Percentiles rank a stretch among this genome's conserved stretches.
These are phyloP conservation scores for Periophthalmus magnuspinnatus DNA, from an alignment of 2,797 vertebrate species.

Conservation along the genomic window DNA sequence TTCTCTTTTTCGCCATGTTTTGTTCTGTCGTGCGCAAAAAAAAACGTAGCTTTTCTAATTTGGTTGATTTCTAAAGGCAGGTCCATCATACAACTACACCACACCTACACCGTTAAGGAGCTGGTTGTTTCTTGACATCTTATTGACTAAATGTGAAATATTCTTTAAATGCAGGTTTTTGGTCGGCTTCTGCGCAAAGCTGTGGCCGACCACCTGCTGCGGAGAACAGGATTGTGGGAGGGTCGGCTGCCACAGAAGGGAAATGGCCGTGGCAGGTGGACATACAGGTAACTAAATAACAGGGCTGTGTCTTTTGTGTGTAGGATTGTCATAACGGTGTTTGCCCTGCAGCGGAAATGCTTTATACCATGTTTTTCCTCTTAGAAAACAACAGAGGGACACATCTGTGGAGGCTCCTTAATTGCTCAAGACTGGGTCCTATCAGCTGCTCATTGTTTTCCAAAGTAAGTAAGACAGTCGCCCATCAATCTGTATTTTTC, in stretches of 20 bases:
- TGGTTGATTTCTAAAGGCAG: neutral
- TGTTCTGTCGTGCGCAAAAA: neutral
- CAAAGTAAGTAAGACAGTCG: slow-evolving; percentile 61
- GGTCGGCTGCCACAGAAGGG: slow-evolving; percentile 50
- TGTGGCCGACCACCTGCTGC: slow-evolving; percentile 65
- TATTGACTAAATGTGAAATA: neutral
- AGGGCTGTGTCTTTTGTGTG: neutral
- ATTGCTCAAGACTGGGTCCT: slow-evolving; percentile 72
- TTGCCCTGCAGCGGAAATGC: neutral
- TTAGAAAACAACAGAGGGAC: slow-evolving; percentile 12
- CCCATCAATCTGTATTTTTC: neutral
- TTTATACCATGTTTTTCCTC: slow-evolving; percentile 1
- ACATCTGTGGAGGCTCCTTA: slow-evolving; percentile 78
- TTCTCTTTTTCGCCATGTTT: neutral
- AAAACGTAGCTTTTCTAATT: neutral
- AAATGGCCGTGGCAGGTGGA: slow-evolving; percentile 82
- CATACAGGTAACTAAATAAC: slow-evolving; percentile 62
- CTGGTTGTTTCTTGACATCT: neutral
- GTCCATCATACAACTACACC: neutral
- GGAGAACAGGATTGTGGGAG: slow-evolving; percentile 76
- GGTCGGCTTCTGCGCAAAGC: slow-evolving; percentile 39
- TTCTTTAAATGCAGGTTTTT: slow-evolving; percentile 37
- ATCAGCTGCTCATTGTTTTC: slow-evolving; percentile 80
- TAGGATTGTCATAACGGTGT: neutral
- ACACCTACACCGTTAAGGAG: neutral